Percentiles rank a stretch among this genome's conserved stretches.
These are phyloP conservation scores for Punctoribates punctum DNA, from an alignment of 2,888 invertebrate genomes.

Conservation along the genomic window DNA sequence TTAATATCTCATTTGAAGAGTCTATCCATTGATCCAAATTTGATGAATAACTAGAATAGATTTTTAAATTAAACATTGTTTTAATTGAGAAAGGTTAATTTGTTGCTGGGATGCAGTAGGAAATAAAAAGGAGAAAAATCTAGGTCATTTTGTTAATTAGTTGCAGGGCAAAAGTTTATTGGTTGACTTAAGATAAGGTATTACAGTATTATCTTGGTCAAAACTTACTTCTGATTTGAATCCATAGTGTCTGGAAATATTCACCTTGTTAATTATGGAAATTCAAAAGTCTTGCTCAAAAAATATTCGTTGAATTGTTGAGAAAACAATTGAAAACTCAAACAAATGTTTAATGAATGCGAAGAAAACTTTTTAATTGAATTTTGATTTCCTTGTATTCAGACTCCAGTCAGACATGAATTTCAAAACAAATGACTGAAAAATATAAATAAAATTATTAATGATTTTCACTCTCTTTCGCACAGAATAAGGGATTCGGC, in stretches of 20 bases:
- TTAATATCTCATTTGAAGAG: constrained; percentile 29
- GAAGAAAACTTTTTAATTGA: not conserved
- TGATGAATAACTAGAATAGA: not conserved
- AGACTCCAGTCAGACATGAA: not conserved
- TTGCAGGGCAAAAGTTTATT: too few species aligned
- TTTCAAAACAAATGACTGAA: not conserved
- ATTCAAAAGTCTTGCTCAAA: too few species aligned
- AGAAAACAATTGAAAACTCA: too few species aligned
- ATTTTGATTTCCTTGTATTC: not conserved
- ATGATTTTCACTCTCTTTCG: too few species aligned
- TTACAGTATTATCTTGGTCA: not conserved
- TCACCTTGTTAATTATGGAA: too few species aligned
- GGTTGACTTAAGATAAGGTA: too few species aligned
- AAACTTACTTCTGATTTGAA: not conserved
- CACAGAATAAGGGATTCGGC: too few species aligned
- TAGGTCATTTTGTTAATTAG: too few species aligned
- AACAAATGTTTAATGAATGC: not conserved
- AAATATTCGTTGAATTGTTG: not conserved
- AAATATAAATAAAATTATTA: not conserved
- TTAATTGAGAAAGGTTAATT: too few species aligned
- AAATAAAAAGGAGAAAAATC: too few species aligned
- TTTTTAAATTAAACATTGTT: too few species aligned
- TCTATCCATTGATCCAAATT: constrained; percentile 37
- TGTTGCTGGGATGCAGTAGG: too few species aligned
- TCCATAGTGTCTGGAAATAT: not conserved